A percentile compares a stretch with the other conserved stretches of the same genome.
Conservation (phyloP, 2,888 invertebrate species). For the Drosophila sordidapex region DNA sequence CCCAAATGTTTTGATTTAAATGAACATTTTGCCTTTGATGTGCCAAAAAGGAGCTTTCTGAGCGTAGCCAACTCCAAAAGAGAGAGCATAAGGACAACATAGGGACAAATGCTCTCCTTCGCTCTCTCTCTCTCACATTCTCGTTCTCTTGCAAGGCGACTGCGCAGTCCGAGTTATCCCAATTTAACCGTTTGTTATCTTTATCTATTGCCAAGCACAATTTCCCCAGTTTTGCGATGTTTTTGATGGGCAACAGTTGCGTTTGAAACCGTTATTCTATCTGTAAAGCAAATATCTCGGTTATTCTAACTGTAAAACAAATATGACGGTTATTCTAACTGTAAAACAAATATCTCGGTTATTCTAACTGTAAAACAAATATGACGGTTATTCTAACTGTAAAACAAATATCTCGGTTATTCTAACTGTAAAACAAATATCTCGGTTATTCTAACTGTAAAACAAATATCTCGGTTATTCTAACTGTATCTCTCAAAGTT, state of each 20-base stretch:
- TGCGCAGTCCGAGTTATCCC: constrained; percentile 51
- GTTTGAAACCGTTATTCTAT: neutral
- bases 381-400: neutral
- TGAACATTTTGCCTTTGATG: constrained; percentile 13
- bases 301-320: no score
- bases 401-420: neutral
- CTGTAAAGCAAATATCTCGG: neutral
- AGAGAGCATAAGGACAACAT: neutral
- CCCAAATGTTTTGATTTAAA: constrained; percentile 66
- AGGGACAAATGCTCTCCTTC: neutral
- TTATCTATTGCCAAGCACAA: neutral
- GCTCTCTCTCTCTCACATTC: neutral
- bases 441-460: neutral
- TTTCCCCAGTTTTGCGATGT: constrained; percentile 14
- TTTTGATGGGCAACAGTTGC: constrained; percentile 3
- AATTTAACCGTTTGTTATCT: constrained; percentile 64
- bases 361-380: neutral
- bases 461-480: neutral
- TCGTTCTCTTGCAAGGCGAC: constrained; percentile 12
- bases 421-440: no score
- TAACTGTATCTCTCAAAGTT: neutral
- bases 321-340: no score
- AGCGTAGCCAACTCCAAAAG: neutral
- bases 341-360: neutral
- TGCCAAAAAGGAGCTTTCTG: constrained; percentile 14